These are phyloP conservation scores for Pangasius macronema DNA, from an alignment of 2,797 vertebrate genomes.

Conservation along the genomic window DNA sequence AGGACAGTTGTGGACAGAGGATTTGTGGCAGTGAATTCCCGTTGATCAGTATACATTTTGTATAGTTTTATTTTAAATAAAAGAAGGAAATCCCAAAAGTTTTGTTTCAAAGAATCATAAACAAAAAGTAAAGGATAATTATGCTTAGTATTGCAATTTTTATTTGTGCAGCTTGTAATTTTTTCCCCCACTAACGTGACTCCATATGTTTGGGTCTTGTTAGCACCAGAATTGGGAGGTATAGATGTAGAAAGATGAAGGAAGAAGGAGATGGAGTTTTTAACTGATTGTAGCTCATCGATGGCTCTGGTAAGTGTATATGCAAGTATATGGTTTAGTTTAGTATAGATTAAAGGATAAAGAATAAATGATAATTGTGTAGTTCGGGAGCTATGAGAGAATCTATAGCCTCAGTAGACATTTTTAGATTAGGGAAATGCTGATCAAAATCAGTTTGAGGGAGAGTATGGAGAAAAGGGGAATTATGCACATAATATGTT, in stretches of 20 bases:
- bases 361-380: background rate
- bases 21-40: background rate
- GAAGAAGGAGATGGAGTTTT: background rate
- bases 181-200: background rate
- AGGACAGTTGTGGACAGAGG: background rate
- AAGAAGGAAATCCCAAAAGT: background rate
- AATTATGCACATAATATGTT: background rate
- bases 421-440: background rate
- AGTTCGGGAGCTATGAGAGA: background rate
- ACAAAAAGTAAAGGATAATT: background rate
- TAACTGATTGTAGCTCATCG: background rate
- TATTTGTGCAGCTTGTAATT: background rate
- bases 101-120: background rate
- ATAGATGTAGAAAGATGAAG: background rate
- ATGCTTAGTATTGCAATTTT: background rate
- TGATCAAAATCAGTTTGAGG: background rate
- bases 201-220: background rate
- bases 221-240: background rate
- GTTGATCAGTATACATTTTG: background rate
- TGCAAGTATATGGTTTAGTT: background rate
- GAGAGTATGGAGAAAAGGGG: background rate
- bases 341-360: background rate
- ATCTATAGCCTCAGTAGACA: background rate
- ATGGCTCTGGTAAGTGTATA: background rate
- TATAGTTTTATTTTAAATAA: background rate